Base-by-base conservation (phyloP, 2,113 vertebrate genomes). In the Centropristis striata region DNA sequence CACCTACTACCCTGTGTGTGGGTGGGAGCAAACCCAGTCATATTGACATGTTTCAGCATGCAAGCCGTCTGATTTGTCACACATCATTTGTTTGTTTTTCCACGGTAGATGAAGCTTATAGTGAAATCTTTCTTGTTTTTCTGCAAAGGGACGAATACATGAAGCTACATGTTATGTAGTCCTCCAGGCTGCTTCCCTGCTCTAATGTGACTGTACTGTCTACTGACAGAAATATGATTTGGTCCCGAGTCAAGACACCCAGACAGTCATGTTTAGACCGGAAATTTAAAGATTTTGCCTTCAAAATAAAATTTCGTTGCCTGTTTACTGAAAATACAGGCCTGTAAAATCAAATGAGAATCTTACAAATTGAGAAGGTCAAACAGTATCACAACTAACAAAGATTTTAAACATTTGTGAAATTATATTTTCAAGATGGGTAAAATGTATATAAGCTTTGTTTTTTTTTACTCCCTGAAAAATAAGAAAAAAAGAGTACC, bases 31-130 rank as follows among this genome's bases (percentile, higher is more conserved):
- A 55, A 42, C 6, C 8, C 8, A 84, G 75, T 88, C 88, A 88
- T 32, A 47, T 66, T 83, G 81, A 86, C 91, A 90, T 89, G 90
- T 90, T 85, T 68, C 69, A 71, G 42, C 92, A 86, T 5, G 90
- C 71, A 72, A 67, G 39, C 15, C 21, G 15, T 70, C 37, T 18
- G 50, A 47, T 51, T 41, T 42, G 42, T 66, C 54, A 32, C 61
- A 41, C 25, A 32, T 66, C 21, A 18, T 73, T 36, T 64, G 1
- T 8, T 65, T 36, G 20, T 54, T 78, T 77, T 71, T 21, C 53
- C 42, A 51, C 25, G 11, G 1, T 32, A 8, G 5, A 41, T 23
- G 12, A 57, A 5, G 46, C 8, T 37, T 21, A 28, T 4, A 8
- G 10, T 41, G 0, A 25, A 67, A 28, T 8, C 76, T 23, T 42